Evolutionary conservation across 2,113 vertebrate genomes (phyloP), one percentile per base, ranked within the genome.

Genomic region (Coregonus clupeaformis): DNA sequence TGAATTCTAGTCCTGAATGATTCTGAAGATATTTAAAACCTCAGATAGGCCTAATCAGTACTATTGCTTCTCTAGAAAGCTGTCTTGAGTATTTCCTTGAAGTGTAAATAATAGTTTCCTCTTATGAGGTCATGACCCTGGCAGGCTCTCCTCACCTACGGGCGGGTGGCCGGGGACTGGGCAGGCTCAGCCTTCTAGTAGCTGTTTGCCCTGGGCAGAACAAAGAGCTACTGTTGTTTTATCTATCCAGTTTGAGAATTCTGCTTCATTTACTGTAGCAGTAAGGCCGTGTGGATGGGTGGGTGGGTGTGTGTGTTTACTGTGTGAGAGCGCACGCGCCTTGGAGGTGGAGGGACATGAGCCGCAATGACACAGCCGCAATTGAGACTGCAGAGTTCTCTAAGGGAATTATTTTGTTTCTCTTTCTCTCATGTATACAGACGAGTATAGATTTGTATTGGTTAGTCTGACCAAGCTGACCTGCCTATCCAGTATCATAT

Each of bases 141-240:
- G 36, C 36, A 36, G 36, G 2, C 7, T 36, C 32, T 7, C 7
- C 36, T 36, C 36, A 36, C 7, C 36, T 36, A 2, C 7, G 1
- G 7, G 36, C 6, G 6, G 36, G 36, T 36, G 36, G 36, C 7
- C 36, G 9, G 36, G 36, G 6, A 36, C 36, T 3, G 47, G 47
- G 14, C 47, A 49, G 57, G n/a, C 57, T n/a, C 57, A 22, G 20
- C 16, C 57, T 59, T 59, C 57, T 59, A 22, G 18, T n/a, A 59
- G 2, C 57, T 59, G 7, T 20, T 59, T n/a, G 20, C 5, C 6
- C 57, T 20, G 57, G 5, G 57, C 18, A 59, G 42, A 78, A 85
- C 80, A 87, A 81, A 81, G 27, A 83, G 59, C 71, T 74, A 78
- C 69, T 83, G 27, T 27, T 73, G 27, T 27, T 74, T 64, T 74